Evolutionary conservation across 2,797 vertebrate genomes (phyloP).

Genomic region (Nothura maculosa): DNA sequence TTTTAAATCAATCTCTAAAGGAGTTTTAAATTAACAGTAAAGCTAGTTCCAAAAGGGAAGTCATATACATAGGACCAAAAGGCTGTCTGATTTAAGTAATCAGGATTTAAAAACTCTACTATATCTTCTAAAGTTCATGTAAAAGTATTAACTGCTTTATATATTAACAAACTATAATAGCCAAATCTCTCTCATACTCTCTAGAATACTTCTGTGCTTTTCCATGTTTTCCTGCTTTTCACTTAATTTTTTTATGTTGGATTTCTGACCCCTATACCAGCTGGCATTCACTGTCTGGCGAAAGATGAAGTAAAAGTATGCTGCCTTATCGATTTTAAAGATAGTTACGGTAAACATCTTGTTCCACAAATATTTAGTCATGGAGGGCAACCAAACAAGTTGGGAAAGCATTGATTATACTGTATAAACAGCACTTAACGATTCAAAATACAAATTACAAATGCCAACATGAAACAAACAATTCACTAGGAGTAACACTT

Average conservation of each 20-base stretch:
- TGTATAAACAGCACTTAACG: slow-evolving; percentile 74
- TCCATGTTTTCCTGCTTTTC: slow-evolving; percentile 20
- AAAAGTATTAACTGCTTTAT: slow-evolving; percentile 63
- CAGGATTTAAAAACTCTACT: slow-evolving; percentile 59
- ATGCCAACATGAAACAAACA: slow-evolving; percentile 75
- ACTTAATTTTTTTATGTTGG: neutral
- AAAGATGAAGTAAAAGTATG: slow-evolving; percentile 71
- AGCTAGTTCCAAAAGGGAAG: slow-evolving; percentile 55
- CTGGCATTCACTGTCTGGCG: slow-evolving; percentile 67
- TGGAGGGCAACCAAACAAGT: slow-evolving; percentile 72
- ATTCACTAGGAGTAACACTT: slow-evolving; percentile 74
- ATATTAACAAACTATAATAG: slow-evolving; percentile 61
- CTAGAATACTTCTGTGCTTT: slow-evolving; percentile 52
- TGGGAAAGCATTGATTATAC: slow-evolving; percentile 75
- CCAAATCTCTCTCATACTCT: slow-evolving; percentile 46
- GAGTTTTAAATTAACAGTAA: slow-evolving; percentile 62
- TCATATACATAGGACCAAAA: slow-evolving; percentile 27
- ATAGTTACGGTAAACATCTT: slow-evolving; percentile 71
- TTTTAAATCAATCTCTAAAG: slow-evolving; percentile 50
- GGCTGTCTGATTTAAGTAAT: neutral
- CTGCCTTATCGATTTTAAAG: slow-evolving; percentile 69
- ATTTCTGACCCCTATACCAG: slow-evolving; percentile 54
- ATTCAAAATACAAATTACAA: slow-evolving; percentile 79
- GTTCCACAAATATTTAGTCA: slow-evolving; percentile 79
- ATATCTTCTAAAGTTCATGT: slow-evolving; percentile 56